Evolutionary conservation across 2,888 invertebrate species (phyloP).

Genomic region (Plutella xylostella): DNA sequence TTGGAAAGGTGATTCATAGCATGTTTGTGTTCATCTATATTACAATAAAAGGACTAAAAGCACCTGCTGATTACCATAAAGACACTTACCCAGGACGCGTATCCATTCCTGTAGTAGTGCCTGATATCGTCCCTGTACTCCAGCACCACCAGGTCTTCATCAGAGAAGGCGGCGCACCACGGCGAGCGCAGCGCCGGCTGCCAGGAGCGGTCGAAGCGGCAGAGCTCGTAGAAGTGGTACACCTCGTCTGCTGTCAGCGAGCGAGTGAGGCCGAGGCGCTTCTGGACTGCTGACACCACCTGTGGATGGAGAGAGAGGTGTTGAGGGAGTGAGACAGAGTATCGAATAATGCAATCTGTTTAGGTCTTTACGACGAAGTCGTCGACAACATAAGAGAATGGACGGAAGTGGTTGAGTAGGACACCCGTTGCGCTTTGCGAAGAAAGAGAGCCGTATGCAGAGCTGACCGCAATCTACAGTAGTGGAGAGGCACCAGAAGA

Average conservation of each 20-base stretch:
- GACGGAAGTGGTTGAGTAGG: no score
- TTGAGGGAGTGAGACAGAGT: neutral
- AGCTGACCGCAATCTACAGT: no score
- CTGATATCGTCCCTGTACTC: slow-evolving; percentile 84
- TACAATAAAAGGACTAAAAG: neutral
- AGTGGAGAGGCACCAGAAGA: no score
- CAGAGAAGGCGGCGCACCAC: slow-evolving; percentile 81
- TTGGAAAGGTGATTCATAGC: neutral
- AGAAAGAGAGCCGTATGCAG: no score
- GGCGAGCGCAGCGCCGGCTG: slow-evolving; percentile 56
- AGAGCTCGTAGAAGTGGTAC: slow-evolving; percentile 78
- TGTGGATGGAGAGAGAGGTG: slow-evolving; percentile 20
- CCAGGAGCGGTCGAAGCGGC: slow-evolving; percentile 82
- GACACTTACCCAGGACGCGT: slow-evolving; percentile 41
- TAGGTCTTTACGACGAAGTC: no score
- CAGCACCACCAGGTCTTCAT: slow-evolving; percentile 74
- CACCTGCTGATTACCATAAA: neutral
- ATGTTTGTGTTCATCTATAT: neutral
- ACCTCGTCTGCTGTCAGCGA: slow-evolving; percentile 50
- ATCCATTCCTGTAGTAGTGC: slow-evolving; percentile 73
- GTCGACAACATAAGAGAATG: no score
- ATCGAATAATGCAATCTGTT: no score
- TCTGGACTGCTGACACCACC: slow-evolving; percentile 56
- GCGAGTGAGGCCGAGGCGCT: slow-evolving; percentile 55
- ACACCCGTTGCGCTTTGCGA: no score